Evolutionary conservation across 2,797 vertebrate genomes (phyloP).

Genomic region (Pachyuromys duprasi): DNA sequence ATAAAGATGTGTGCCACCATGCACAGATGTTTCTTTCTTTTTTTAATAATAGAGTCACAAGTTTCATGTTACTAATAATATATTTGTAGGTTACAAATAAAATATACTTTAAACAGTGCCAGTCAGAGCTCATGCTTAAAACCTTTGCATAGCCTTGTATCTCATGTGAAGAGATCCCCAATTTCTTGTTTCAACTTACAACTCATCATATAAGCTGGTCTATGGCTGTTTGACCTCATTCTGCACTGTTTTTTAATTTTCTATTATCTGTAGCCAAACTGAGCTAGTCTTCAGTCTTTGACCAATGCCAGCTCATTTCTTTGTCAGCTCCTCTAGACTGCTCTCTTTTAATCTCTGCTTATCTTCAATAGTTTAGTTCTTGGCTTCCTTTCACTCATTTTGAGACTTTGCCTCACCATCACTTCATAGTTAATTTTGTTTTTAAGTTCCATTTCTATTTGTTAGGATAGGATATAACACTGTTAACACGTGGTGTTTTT

Average conservation of each 20-base stretch:
- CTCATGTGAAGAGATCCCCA: conserved; percentile 27
- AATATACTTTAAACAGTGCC: conserved; percentile 53
- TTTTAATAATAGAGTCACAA: conserved; percentile 17
- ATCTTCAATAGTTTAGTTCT: conserved; percentile 36
- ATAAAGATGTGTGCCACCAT: too few relatives aligned
- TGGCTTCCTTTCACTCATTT: not conserved
- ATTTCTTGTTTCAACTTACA: not conserved
- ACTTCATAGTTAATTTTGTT: not conserved
- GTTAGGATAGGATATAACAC: not conserved
- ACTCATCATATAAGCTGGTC: not conserved
- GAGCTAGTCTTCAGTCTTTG: not conserved
- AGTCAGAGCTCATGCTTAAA: not conserved
- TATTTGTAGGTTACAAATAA: conserved; percentile 8
- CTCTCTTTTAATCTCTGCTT: conserved; percentile 34
- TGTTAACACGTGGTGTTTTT: conserved; percentile 5
- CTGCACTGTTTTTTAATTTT: not conserved
- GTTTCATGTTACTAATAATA: not conserved
- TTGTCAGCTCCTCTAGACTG: conserved; percentile 1
- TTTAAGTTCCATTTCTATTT: not conserved
- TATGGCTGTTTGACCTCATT: not conserved
- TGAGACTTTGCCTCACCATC: not conserved
- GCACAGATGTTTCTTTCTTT: not conserved
- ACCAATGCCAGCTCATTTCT: not conserved
- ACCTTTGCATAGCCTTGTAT: not conserved
- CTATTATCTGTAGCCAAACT: not conserved